These are phyloP conservation scores for Monodelphis domestica DNA, from an alignment of 2,797 vertebrate genomes.

Conservation along the genomic window DNA sequence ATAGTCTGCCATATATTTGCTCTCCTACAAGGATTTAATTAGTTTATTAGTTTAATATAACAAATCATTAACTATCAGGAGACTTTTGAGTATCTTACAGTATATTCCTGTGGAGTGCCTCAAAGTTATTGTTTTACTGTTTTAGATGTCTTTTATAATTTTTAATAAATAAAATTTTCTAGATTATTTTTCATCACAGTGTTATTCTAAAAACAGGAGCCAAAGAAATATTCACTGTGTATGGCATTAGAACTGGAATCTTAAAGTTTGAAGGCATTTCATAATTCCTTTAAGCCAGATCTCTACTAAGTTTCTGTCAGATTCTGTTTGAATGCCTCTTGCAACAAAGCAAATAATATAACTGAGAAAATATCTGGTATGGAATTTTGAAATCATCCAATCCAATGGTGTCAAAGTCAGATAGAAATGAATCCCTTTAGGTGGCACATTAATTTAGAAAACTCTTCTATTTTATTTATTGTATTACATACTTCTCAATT, in stretches of 20 bases:
- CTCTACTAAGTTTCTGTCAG: background rate
- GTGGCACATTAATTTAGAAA: background rate
- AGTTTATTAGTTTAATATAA: constrained; percentile 70
- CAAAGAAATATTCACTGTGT: background rate
- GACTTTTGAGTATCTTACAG: constrained; percentile 49
- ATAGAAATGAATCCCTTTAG: background rate
- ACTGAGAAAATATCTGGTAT: background rate
- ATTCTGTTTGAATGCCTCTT: background rate
- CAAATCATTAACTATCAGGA: constrained; percentile 60
- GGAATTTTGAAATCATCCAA: background rate
- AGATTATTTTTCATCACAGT: constrained; percentile 44
- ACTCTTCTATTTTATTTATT: background rate
- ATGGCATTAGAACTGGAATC: constrained; percentile 16
- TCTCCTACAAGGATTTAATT: constrained; percentile 70
- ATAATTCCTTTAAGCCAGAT: background rate
- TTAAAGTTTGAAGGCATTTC: background rate
- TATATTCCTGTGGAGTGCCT: constrained; percentile 57
- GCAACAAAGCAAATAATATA: background rate
- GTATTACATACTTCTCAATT: background rate
- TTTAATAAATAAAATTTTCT: constrained; percentile 53
- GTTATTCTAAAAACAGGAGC: constrained; percentile 2
- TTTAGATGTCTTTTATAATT: constrained; percentile 50
- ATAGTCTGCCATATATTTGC: constrained; percentile 66
- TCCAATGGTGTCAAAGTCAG: background rate
- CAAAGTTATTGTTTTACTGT: constrained; percentile 52